Percentiles rank a stretch among this genome's conserved stretches.
phyloP scores from a whole-genome alignment of 2,888 invertebrate genomes.

The Drosophila siamana region DNA sequence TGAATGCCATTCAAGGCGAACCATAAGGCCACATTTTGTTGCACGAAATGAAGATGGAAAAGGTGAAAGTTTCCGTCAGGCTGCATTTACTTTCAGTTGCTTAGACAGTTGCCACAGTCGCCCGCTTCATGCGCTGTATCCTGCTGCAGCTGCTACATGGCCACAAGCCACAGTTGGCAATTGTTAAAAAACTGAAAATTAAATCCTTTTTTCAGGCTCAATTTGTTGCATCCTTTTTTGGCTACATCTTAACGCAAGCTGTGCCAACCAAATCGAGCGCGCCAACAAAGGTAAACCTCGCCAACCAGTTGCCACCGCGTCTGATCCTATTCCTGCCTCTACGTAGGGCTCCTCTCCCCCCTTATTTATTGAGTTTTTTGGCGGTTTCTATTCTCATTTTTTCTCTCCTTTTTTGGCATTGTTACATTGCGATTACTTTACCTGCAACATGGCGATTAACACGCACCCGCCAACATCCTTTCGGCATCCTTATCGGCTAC shows the following conservation, averaged over 20 bases:
- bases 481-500: constrained; percentile 34
- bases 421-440: constrained; percentile 81
- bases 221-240: constrained; percentile 73
- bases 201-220: constrained; percentile 85
- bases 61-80: constrained; percentile 66
- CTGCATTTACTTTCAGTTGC: constrained; percentile 29
- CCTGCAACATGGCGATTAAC: constrained; percentile 82
- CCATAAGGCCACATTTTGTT: constrained; percentile 45
- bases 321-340: background rate
- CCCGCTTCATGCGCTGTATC: constrained; percentile 37
- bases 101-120: constrained; percentile 20
- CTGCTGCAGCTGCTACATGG: constrained; percentile 48
- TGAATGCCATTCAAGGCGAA: constrained; percentile 12
- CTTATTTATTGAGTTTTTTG: constrained; percentile 33
- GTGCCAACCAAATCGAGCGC: constrained; percentile 66
- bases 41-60: constrained; percentile 36
- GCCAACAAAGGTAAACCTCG: constrained; percentile 33
- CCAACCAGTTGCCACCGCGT: background rate
- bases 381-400: constrained; percentile 40
- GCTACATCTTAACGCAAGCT: constrained; percentile 71
- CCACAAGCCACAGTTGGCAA: constrained; percentile 58
- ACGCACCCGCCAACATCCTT: constrained; percentile 64
- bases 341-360: background rate
- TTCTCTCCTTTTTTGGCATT: constrained; percentile 58
- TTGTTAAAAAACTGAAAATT: constrained; percentile 72